Conservation (phyloP, 64 coral and sea anemone genomes). For the Stichodactyla helianthus region DNA sequence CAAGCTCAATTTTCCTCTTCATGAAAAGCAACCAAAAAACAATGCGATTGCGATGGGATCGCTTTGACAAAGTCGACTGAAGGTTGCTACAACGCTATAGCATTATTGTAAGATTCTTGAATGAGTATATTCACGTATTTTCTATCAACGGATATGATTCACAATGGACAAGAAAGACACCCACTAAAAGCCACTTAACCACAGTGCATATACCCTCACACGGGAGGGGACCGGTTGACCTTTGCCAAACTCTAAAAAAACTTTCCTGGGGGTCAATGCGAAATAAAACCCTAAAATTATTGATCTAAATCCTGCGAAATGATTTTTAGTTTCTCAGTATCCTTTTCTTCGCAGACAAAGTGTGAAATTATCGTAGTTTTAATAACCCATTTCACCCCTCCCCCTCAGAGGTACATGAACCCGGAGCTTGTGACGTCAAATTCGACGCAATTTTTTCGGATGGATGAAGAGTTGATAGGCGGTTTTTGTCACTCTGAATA, state of each 20-base stretch:
- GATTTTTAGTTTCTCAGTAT: background rate
- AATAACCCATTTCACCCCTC: background rate
- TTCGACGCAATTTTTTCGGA: background rate
- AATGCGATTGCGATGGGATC: background rate
- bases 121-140: background rate
- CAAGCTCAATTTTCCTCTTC: background rate
- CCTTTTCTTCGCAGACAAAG: background rate
- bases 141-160: slow-evolving; percentile 8
- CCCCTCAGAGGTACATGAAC: background rate
- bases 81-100: background rate
- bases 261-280: background rate
- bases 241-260: background rate
- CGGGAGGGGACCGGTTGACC: background rate
- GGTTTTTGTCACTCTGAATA: background rate
- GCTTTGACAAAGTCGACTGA: background rate
- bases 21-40: background rate
- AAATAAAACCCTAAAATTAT: background rate
- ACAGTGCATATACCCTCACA: background rate
- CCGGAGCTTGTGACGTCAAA: background rate
- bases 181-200: slow-evolving; percentile 4
- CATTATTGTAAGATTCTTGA: background rate
- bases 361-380: background rate
- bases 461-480: background rate
- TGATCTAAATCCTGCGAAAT: background rate
- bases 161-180: background rate